Conservation (phyloP, 2,113 vertebrate genomes). For the Anguilla rostrata region DNA sequence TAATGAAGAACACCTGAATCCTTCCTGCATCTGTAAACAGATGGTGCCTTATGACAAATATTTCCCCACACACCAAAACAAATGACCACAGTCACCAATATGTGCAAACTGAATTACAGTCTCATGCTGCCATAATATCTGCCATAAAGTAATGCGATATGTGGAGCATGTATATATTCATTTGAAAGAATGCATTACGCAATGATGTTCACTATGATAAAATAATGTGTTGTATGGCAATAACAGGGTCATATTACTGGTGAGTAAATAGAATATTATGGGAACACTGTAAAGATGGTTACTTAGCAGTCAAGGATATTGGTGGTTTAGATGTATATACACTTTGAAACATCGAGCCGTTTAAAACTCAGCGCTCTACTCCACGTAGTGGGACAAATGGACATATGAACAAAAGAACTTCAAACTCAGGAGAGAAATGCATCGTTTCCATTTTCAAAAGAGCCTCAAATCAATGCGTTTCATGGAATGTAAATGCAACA, state of each 20-base stretch:
- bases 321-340: neutral
- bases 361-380: neutral
- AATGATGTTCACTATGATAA: neutral
- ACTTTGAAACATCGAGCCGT: neutral
- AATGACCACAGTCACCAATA: neutral
- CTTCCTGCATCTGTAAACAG: constrained; percentile 10
- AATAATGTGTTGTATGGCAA: neutral
- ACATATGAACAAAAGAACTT: neutral
- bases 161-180: neutral
- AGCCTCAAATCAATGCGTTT: neutral
- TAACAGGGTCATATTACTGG: neutral
- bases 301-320: neutral
- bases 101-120: neutral
- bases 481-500: neutral
- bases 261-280: neutral
- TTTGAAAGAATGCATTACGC: neutral
- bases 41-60: constrained; percentile 11
- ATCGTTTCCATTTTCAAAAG: neutral
- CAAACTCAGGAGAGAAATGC: neutral
- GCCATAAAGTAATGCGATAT: too few species aligned
- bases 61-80: neutral
- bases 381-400: neutral
- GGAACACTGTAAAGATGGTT: neutral
- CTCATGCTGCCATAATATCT: neutral
- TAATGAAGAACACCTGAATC: neutral